phyloP scores from a whole-genome alignment of 1,140 invertebrate species.

The Drosophila orena region DNA sequence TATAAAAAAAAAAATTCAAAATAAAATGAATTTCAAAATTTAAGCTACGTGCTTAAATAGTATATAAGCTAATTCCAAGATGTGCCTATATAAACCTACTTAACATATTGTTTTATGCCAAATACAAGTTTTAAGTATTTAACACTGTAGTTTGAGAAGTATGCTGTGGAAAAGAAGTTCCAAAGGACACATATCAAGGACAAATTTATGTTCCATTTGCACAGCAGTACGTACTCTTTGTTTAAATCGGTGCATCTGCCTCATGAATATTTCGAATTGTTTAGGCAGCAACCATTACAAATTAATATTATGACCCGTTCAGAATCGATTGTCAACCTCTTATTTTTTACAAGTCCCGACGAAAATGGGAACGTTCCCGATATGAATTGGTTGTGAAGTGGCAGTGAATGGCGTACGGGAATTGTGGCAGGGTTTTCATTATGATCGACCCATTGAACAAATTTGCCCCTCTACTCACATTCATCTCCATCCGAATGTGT shows the following conservation, averaged over 20 bases:
- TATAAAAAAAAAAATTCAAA: too few species aligned
- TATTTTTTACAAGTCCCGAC: conserved; percentile 4
- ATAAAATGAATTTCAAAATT: too few species aligned
- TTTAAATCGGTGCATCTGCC: conserved; percentile 43
- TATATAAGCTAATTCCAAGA: too few species aligned
- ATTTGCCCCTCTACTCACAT: conserved; percentile 42
- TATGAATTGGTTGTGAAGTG: conserved; percentile 73
- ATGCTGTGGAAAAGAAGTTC: not conserved
- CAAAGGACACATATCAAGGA: not conserved
- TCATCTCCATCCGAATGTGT: not conserved
- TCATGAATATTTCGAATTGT: conserved; percentile 7
- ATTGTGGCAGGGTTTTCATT: conserved; percentile 63
- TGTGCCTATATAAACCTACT: too few species aligned
- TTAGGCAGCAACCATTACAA: conserved; percentile 36
- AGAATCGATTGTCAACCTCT: conserved; percentile 64
- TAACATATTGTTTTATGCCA: too few species aligned
- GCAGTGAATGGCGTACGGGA: conserved; percentile 75
- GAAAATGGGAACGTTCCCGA: conserved; percentile 25
- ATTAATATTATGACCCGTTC: conserved; percentile 59
- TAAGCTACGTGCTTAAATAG: too few species aligned
- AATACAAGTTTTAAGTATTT: not conserved
- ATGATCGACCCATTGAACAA: conserved; percentile 75
- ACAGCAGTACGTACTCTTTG: not conserved
- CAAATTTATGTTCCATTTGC: not conserved
- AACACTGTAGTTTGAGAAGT: not conserved